Evolutionary conservation across 2,113 vertebrate species (phyloP), one percentile per base, ranked within the genome.

Genomic region (Ceyx melanurus): DNA sequence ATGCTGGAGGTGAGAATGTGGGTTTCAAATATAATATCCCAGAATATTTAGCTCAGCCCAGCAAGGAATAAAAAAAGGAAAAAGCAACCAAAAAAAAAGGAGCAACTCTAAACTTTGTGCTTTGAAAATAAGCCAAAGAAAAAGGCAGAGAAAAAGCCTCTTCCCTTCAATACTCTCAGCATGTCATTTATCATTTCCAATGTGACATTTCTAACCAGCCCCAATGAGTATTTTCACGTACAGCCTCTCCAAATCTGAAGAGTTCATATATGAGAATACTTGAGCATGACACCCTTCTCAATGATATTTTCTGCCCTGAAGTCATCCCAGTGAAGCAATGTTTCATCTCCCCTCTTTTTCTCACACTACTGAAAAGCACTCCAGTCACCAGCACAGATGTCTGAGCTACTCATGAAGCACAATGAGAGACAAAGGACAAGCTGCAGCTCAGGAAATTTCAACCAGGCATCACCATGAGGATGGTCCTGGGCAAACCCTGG

Each of bases 291-390:
- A 62, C 31, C 11, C n/a, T 86, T 89, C 51, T 37, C 61, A 64
- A 56, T 0, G 5, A 57, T 17, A n/a, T 11, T 53, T 70, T 37
- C 42, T 33, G 29, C 46, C 48, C 0, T 82, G 46, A 37, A 79
- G 9, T 3, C 18, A 66, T 51, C 74, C 57, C 16, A 78, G 21
- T 56, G 21, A 88, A 88, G 40, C 1, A 3, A 33, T 0, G 0
- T 29, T 70, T 68, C 19, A 33, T 48, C 19, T 8, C 17, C 5
- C 1, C 10, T n/a, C 46, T 60, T 88, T 45, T 50, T 57, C 56
- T 33, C 26, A 20, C 5, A 4, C 6, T 31, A 65, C 7, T 56
- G 42, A 74, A 75, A 88, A 88, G 22, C 7, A 73, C 17, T 56
- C 15, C 28, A 19, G 15, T n/a, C 45, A 62, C 28, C 26, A 9